Base-by-base conservation (phyloP, 2,113 vertebrate species). In the Romanogobio albipinnatus region DNA sequence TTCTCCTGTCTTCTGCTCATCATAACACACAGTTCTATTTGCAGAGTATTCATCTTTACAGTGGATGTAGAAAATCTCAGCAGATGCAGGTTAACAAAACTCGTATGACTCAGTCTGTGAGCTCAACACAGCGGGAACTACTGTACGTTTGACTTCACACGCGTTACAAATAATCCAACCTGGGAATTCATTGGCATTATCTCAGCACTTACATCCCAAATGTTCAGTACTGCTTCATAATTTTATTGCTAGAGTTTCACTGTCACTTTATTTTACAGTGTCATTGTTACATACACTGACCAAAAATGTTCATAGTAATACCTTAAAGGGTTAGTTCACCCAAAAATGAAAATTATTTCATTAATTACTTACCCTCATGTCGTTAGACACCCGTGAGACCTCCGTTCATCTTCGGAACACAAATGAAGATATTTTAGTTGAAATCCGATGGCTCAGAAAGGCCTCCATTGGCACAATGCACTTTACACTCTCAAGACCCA, bases 121-220 rank as follows among this genome's bases (percentile, higher is more conserved):
- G 51, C 82, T 26, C 53, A 58, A 26, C 73, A 45, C 59, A 74
- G 53, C 70, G 29, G 70, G 82, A 17, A 22, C 33, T 29, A 49
- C 59, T 66, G 33, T 68, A 76, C 51, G 3, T 33, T 53, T 17
- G 66, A 88, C 84, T 58, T 86, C 71, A 74, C 8, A 49, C 11
- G 3, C 43, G 75, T 81, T 26, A 90, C 84, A 79, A 85, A 88
- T 82, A 78, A 86, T 88, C 76, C 85, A 78, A 58, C 88, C 89
- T 87, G 79, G 29, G 81, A 19, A 51, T 53, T 51, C 64, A 53
- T 56, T 15, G 6, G 29, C 64, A 19, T 9, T 43, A 24, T 24
- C 19, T 58, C 81, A 56, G 49, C 13, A 11, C 81, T 58, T 17
- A 53, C 74, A 36, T 29, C 17, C 36, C 3, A 36, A 36, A 19